phyloP scores from a whole-genome alignment of 2,797 vertebrate species.

The Microctenopoma lineatum region DNA sequence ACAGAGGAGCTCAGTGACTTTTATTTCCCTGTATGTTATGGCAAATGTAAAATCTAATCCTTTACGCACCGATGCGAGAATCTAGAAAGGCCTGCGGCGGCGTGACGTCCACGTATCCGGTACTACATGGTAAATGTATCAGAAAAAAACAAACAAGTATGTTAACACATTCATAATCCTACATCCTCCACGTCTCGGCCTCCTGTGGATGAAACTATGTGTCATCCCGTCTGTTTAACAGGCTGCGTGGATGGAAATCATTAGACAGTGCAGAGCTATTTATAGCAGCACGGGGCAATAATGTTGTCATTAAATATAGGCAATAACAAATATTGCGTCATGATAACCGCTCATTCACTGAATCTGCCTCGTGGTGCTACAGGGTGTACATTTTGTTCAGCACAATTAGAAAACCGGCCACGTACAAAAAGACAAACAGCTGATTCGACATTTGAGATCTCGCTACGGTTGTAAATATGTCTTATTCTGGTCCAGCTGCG shows the following conservation, averaged over 20 bases:
- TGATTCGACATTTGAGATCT: constrained; percentile 9
- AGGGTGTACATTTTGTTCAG: constrained; percentile 4
- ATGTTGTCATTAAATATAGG: constrained; percentile 20
- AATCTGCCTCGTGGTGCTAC: constrained; percentile 33
- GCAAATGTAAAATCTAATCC: constrained; percentile 47
- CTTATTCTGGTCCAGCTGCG: constrained; percentile 24
- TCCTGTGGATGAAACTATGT: constrained; percentile 19
- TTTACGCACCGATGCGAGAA: constrained; percentile 28
- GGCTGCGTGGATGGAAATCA: constrained; percentile 1
- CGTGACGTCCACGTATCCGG: constrained; percentile 37
- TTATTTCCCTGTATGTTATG: constrained; percentile 3
- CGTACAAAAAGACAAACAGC: neutral
- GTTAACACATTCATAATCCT: constrained; percentile 26
- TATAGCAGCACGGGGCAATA: constrained; percentile 34
- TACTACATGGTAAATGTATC: neutral
- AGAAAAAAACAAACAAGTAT: constrained; percentile 3
- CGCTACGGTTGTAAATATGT: constrained; percentile 27
- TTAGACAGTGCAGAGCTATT: constrained; percentile 22
- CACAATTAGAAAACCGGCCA: neutral
- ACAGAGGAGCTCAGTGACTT: neutral
- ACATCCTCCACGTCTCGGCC: constrained; percentile 3
- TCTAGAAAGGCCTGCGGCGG: constrained; percentile 32
- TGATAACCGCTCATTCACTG: constrained; percentile 46
- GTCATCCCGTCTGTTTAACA: constrained; percentile 27
- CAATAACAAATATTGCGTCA: constrained; percentile 80